These are phyloP conservation scores for Coremacera marginata DNA, from an alignment of 2,888 invertebrate species.

Conservation along the genomic window DNA sequence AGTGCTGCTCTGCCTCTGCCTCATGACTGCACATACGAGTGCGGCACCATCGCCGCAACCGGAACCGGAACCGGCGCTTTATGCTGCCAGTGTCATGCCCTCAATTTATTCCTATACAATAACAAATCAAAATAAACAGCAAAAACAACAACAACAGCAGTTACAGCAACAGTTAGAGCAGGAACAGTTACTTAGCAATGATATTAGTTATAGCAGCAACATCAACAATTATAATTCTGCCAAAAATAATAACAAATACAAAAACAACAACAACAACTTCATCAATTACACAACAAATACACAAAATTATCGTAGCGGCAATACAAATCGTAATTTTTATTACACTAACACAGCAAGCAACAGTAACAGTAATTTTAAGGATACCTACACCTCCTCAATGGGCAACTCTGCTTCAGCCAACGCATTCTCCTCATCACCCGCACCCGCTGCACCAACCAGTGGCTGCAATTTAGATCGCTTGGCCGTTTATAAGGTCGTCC, in stretches of 20 bases:
- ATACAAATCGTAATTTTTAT: conserved; percentile 58
- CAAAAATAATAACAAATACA: conserved; percentile 20
- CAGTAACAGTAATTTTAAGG: conserved; percentile 4
- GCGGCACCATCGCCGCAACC: conserved; percentile 41
- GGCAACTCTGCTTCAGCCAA: background rate
- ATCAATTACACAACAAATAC: conserved; percentile 54
- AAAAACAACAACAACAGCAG: conserved; percentile 44
- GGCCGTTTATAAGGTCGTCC: conserved; percentile 88
- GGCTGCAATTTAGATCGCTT: conserved; percentile 85
- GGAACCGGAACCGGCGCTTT: background rate
- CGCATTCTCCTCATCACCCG: conserved; percentile 49
- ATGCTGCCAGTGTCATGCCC: conserved; percentile 35
- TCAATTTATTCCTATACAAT: conserved; percentile 62
- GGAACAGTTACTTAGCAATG: conserved; percentile 44
- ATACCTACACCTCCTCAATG: background rate
- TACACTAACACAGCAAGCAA: conserved; percentile 47
- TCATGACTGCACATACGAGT: background rate
- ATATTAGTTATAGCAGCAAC: conserved; percentile 37
- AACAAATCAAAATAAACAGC: conserved; percentile 54
- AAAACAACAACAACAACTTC: conserved; percentile 46
- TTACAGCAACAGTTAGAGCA: conserved; percentile 43
- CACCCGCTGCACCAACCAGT: conserved; percentile 59
- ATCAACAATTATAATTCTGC: conserved; percentile 31
- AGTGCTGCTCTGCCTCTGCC: background rate
- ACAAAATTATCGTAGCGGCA: conserved; percentile 45